A percentile compares a stretch with the other conserved stretches of the same genome.
Evolutionary conservation across 30 jellyfish, hydroid and myxozoan genomes (phyloP).

Genomic region (Mastigias papua): DNA sequence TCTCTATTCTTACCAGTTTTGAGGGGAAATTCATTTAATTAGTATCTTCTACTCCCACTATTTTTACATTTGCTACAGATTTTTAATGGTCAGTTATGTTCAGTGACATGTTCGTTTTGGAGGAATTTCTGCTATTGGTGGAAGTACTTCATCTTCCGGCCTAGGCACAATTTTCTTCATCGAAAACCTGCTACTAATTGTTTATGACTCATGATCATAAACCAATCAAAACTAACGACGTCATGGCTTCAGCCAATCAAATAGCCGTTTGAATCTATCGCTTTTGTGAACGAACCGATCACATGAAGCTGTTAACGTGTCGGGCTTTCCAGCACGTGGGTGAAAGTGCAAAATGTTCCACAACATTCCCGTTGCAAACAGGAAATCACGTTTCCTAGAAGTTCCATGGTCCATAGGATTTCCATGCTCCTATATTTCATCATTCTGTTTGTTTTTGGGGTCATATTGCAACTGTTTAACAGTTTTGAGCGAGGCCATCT

Average conservation of each 20-base stretch:
- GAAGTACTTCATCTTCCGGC: constrained; percentile 36
- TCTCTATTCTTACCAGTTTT: too few species aligned
- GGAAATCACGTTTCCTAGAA: not conserved
- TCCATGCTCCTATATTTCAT: not conserved
- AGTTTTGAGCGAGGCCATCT: too few species aligned
- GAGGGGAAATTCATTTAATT: not conserved
- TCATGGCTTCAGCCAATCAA: not conserved
- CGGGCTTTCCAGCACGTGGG: not conserved
- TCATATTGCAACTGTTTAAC: not conserved
- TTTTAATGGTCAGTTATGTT: too few species aligned
- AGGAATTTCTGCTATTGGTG: not conserved
- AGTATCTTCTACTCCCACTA: too few species aligned
- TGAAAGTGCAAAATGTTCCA: not conserved
- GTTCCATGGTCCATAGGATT: not conserved
- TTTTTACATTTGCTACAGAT: too few species aligned
- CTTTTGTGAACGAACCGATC: not conserved
- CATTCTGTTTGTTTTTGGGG: not conserved
- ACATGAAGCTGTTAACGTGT: not conserved
- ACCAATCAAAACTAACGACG: constrained; percentile 8
- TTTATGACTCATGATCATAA: constrained; percentile 45
- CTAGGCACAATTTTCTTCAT: constrained; percentile 2
- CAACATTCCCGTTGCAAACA: not conserved
- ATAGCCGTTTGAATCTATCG: not conserved
- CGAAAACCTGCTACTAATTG: constrained; percentile 43
- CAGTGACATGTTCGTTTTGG: too few species aligned